phyloP scores from a whole-genome alignment of 2,888 invertebrate genomes.

The Cheiracanthium punctorium region DNA sequence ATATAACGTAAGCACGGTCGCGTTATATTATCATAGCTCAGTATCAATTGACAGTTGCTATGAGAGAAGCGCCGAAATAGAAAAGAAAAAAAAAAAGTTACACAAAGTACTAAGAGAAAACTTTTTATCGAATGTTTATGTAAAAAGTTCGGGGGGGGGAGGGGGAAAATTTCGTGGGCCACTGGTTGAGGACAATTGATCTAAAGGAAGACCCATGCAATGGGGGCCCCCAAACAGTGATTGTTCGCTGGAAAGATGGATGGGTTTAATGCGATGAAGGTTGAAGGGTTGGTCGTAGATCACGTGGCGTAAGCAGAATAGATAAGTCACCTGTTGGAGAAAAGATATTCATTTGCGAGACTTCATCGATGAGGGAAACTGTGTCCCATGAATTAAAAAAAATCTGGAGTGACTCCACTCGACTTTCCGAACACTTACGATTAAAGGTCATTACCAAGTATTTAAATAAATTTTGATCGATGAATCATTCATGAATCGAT shows the following conservation, averaged over 20 bases:
- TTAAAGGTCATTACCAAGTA: no score
- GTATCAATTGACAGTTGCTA: constrained; percentile 6
- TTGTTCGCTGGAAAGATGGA: background rate
- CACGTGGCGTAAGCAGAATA: background rate
- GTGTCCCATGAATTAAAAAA: no score
- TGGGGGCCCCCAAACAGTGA: background rate
- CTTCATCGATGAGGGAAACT: no score
- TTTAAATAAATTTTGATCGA: no score
- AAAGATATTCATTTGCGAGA: no score
- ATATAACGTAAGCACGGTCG: background rate
- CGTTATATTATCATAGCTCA: background rate
- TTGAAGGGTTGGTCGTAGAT: background rate
- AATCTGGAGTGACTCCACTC: no score
- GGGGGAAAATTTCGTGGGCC: constrained; percentile 8
- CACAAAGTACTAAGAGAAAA: background rate
- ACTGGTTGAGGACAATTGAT: background rate
- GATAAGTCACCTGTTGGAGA: constrained; percentile 17
- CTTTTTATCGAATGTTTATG: constrained; percentile 8
- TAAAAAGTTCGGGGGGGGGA: no score
- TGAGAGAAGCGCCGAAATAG: background rate
- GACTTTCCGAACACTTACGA: no score
- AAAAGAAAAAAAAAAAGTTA: background rate
- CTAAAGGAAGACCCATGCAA: background rate
- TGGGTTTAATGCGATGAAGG: background rate
- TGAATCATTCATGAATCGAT: no score